A percentile compares a stretch with the other conserved stretches of the same genome.
These are phyloP conservation scores for Podiceps cristatus DNA, from an alignment of 2,113 vertebrate species.

Conservation along the genomic window DNA sequence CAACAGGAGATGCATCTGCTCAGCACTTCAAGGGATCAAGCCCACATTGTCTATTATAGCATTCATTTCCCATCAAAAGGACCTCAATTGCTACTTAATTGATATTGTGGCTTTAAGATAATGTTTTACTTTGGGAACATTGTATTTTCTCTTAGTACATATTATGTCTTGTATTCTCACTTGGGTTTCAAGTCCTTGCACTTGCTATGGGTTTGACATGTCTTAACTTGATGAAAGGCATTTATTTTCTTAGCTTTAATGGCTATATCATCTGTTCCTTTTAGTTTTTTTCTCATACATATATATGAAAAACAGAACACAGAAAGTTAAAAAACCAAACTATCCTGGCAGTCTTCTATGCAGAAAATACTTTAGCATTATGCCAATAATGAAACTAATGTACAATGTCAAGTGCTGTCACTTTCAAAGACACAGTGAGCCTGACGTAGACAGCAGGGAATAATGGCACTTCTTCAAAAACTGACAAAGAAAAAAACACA, in stretches of 20 bases:
- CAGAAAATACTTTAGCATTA: slow-evolving; percentile 14
- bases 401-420: slow-evolving; percentile 61
- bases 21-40: not conserved
- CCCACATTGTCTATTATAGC: not conserved
- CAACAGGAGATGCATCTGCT: not conserved
- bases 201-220: not conserved
- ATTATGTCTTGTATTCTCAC: not conserved
- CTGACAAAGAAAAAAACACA: slow-evolving; percentile 43
- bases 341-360: not conserved
- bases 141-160: not conserved
- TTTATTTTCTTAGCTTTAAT: slow-evolving; percentile 17
- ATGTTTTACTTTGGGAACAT: not conserved
- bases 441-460: slow-evolving; percentile 32
- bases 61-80: not conserved
- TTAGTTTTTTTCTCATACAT: not conserved
- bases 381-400: slow-evolving; percentile 65
- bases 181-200: not conserved
- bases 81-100: not conserved
- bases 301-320: slow-evolving; percentile 30
- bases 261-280: not conserved
- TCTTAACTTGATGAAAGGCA: not conserved
- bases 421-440: slow-evolving; percentile 19
- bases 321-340: slow-evolving; percentile 12
- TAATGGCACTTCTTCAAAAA: slow-evolving; percentile 45
- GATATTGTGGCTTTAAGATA: not conserved